A percentile compares a stretch with the other conserved stretches of the same genome.
These are phyloP conservation scores for Platichthys flesus DNA, from an alignment of 2,113 vertebrate genomes.

Conservation along the genomic window DNA sequence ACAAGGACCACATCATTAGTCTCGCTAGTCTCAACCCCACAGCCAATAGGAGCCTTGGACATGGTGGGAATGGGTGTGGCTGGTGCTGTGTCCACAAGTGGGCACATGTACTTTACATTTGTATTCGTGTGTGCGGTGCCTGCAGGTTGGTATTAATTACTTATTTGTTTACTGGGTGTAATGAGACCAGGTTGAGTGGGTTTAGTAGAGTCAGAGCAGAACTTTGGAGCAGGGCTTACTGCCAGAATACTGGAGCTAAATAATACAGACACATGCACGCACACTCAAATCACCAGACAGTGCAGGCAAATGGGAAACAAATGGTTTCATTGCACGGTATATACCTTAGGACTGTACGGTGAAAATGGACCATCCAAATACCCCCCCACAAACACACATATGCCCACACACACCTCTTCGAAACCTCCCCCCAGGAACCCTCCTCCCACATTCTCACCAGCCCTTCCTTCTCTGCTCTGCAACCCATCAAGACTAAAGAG, in stretches of 20 bases:
- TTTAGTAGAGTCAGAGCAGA: slow-evolving; percentile 61
- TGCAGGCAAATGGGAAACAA: slow-evolving; percentile 71
- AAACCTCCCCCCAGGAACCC: slow-evolving; percentile 41
- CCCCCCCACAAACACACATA: slow-evolving; percentile 6
- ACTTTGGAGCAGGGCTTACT: slow-evolving; percentile 47
- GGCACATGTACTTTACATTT: slow-evolving; percentile 44
- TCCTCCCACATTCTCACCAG: slow-evolving; percentile 62
- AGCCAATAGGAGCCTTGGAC: slow-evolving; percentile 67
- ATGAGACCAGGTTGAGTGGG: slow-evolving; percentile 76
- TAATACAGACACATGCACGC: slow-evolving; percentile 22
- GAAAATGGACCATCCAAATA: slow-evolving; percentile 28
- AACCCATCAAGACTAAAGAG: slow-evolving; percentile 82
- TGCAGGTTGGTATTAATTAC: slow-evolving; percentile 75
- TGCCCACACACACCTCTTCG: slow-evolving; percentile 21
- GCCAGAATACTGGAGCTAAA: slow-evolving; percentile 59
- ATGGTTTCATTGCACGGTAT: slow-evolving; percentile 57
- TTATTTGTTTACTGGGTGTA: slow-evolving; percentile 79
- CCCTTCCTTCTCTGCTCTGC: slow-evolving; percentile 72
- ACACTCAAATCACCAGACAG: slow-evolving; percentile 40
- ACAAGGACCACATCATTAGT: slow-evolving; percentile 80
- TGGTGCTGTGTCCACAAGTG: slow-evolving; percentile 37
- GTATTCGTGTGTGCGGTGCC: slow-evolving; percentile 55
- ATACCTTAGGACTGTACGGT: slow-evolving; percentile 39
- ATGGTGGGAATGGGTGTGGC: slow-evolving; percentile 67
- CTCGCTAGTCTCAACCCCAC: slow-evolving; percentile 58